These are phyloP conservation scores for Rostratula benghalensis DNA, from an alignment of 2,113 vertebrate genomes.

Conservation along the genomic window DNA sequence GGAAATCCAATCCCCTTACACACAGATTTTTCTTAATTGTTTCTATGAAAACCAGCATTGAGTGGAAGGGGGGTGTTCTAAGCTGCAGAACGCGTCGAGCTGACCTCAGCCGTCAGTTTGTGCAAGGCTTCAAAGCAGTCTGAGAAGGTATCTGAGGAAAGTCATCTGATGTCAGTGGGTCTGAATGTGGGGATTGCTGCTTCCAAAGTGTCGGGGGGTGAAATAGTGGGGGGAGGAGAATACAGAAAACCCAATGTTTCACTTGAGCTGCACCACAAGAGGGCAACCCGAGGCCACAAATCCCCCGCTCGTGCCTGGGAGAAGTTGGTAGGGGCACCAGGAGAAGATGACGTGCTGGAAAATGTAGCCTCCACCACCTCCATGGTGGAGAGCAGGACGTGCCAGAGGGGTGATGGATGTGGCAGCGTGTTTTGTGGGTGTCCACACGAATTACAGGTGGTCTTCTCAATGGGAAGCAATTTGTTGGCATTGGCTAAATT, in stretches of 20 bases:
- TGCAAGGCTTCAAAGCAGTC: rapidly evolving
- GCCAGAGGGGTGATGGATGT: background rate
- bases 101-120: rapidly evolving
- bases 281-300: constrained; percentile 30
- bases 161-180: rapidly evolving
- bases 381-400: background rate
- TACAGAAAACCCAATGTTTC: rapidly evolving
- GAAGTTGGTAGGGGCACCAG: background rate
- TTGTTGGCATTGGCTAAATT: background rate
- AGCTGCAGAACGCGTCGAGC: background rate
- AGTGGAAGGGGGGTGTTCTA: background rate
- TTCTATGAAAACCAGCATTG: background rate
- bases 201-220: too few relatives aligned
- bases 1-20: background rate
- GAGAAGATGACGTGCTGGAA: background rate
- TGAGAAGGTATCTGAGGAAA: background rate
- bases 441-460: rapidly evolving
- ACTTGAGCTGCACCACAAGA: background rate
- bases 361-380: rapidly evolving
- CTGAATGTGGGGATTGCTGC: background rate
- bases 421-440: background rate
- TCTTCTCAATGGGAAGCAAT: rapidly evolving
- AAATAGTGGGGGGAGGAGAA: rapidly evolving
- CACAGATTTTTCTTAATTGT: background rate
- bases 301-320: background rate